Evolutionary conservation across 2,797 vertebrate species (phyloP).

Genomic region (Phaenicophaeus curvirostris): DNA sequence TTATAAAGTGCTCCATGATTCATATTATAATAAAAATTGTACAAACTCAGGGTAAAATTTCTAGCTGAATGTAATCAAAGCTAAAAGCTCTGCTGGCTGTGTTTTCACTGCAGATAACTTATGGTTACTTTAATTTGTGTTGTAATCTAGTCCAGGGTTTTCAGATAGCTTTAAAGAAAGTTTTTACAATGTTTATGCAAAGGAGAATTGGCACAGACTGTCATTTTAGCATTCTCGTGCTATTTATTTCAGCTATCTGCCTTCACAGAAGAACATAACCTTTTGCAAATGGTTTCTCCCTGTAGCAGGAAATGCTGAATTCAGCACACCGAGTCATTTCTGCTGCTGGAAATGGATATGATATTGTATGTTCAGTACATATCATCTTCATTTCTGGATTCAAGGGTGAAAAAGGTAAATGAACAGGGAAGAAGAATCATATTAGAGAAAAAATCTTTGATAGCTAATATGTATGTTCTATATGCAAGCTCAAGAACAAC

Average conservation of each 20-base stretch:
- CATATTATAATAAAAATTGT: background rate
- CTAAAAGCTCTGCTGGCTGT: constrained; percentile 18
- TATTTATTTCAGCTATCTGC: constrained; percentile 19
- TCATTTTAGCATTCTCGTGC: background rate
- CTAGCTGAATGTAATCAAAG: background rate
- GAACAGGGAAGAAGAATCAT: background rate
- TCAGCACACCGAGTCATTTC: background rate
- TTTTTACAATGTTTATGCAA: constrained; percentile 1
- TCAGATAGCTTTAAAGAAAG: background rate
- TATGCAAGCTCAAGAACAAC: background rate
- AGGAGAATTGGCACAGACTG: background rate
- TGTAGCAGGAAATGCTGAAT: background rate
- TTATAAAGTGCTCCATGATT: background rate
- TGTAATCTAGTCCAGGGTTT: background rate
- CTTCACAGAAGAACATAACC: background rate
- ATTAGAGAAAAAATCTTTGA: background rate
- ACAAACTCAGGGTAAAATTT: background rate
- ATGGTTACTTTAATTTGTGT: background rate
- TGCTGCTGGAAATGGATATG: background rate
- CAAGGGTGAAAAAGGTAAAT: background rate
- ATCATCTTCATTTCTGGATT: background rate
- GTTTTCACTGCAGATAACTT: constrained; percentile 7
- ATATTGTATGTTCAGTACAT: background rate
- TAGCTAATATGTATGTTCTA: background rate
- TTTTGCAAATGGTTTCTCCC: background rate